Base-by-base conservation (phyloP, 2,888 invertebrate genomes). In the Hermaeophaga mercurialis region DNA sequence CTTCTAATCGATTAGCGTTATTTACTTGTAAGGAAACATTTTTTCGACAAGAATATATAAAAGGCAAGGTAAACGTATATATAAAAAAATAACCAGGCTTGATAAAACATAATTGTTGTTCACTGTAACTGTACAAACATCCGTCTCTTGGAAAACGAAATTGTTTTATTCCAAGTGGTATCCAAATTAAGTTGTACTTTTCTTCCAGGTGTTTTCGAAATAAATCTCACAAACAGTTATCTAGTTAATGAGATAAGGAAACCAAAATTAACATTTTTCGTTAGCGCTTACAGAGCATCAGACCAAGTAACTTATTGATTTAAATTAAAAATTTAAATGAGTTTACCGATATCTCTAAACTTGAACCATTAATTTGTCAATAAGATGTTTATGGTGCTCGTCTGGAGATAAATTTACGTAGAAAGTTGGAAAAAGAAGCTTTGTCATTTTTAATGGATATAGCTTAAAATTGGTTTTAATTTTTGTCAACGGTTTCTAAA, bases 311-410 rank as follows among this genome's bases (percentile, higher is more conserved):
- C n/a, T n/a, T 18, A 12, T 43, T 15, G 26, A 12, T 15, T 43
- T 14, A 43, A 43, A 43, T 43, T 43, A 43, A 43, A 24, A 24
- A 43, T 43, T 43, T 26, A 26, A 43, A 43, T 24, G 12, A 43
- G 24, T 24, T 24, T 43, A 12, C 5, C 26, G 12, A 24, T 43
- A 24, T 26, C 17, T 43, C 24, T 19, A 43, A 43, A 43, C 26
- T 26, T 26, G 17, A 14, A 15, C 26, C 17, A 43, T 43, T 26
- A 43, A 43, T 43, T 41, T 22, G 41, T 41, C 41, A 24, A 41
- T 31, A 12, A 1, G 19, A 3, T 24, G 14, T 24, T 41, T 8
- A 3, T 22, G 6, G 24, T 3, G 19, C 24, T 24, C 11, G 12
- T 22, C 11, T 5, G 2, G 11, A 41, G 5, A 12, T 22, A 12